Base-by-base conservation (phyloP, 2,113 vertebrate species). In the Macrotus californicus region DNA sequence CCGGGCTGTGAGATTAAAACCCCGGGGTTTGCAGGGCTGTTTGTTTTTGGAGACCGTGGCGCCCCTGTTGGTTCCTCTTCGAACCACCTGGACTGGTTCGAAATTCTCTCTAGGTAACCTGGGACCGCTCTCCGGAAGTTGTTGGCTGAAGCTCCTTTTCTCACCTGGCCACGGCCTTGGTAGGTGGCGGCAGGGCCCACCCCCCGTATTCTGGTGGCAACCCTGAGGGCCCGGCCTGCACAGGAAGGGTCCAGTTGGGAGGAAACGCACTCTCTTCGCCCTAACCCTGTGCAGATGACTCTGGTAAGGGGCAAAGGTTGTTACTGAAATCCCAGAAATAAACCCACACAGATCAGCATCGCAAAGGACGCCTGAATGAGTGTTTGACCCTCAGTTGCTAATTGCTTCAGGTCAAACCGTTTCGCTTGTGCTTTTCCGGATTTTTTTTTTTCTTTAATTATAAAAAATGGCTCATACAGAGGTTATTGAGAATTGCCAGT, bases 211-310 rank as follows among this genome's bases (percentile, higher is more conserved):
- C 75, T 31, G 11, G 73, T 77, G 46, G 67, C 88, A 6, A 26
- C 76, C 41, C 8, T n/a, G 1, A 6, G 4, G 19, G 67, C 22
- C 21, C 3, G 9, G 26, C n/a, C 56, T 1, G 54, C 39, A 0
- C 36, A 39, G 70, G 31, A 7, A 43, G 29, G 29, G 24, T 39
- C 36, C 16, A 2, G 7, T 52, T 0, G 54, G 46, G 18, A 76
- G 84, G 22, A 81, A 36, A 43, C 6, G 0, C 34, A 9, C 66
- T 24, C 0, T 12, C 79, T 7, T 41, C 2, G 16, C 21, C 36
- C 43, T 43, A 9, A 9, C 21, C n/a, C 34, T 15, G 54, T 29
- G 88, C 72, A 39, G 5, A 5, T 8, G 34, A 46, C 43, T 75
- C 5, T 0, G 76, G 83, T 94, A 59, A 82, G 64, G 46, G 18